phyloP scores from a whole-genome alignment of 2,888 invertebrate genomes.

The Hirtodrosophila cameraria region DNA sequence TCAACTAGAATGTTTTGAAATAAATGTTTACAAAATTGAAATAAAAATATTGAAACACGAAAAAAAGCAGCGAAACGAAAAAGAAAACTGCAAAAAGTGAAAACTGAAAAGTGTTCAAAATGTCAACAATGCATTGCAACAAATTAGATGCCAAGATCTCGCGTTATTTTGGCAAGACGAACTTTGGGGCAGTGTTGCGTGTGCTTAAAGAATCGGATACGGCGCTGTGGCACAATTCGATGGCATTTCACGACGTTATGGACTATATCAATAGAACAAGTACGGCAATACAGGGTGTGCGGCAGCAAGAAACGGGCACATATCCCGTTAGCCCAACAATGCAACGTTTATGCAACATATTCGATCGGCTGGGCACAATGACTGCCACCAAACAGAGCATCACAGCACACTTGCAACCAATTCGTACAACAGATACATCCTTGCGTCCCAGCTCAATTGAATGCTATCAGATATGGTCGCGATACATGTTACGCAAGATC shows the following conservation, averaged over 20 bases:
- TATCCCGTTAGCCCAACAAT: slow-evolving; percentile 86
- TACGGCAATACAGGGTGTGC: slow-evolving; percentile 92
- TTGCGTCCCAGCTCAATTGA: slow-evolving; percentile 92
- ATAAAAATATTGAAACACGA: neutral
- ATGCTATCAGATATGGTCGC: slow-evolving; percentile 93
- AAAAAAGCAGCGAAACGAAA: neutral
- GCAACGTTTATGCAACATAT: slow-evolving; percentile 86
- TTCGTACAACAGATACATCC: too few species aligned
- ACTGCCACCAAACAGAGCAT: too few species aligned
- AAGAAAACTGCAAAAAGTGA: neutral
- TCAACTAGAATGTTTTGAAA: too few species aligned
- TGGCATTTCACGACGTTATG: slow-evolving; percentile 92
- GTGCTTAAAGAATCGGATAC: slow-evolving; percentile 28
- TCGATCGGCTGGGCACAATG: slow-evolving; percentile 87
- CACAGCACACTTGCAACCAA: too few species aligned
- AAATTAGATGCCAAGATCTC: neutral
- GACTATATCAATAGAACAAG: slow-evolving; percentile 94
- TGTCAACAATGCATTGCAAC: neutral
- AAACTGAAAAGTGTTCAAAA: neutral
- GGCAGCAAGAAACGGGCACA: slow-evolving; percentile 86
- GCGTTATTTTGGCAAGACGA: slow-evolving; percentile 6
- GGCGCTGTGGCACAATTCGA: slow-evolving; percentile 86
- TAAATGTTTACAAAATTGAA: too few species aligned
- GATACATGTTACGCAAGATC: slow-evolving; percentile 87
- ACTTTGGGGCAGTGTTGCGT: slow-evolving; percentile 11